A percentile compares a stretch with the other conserved stretches of the same genome.
These are phyloP conservation scores for Sparus aurata DNA, from an alignment of 2,797 vertebrate genomes.

Conservation along the genomic window DNA sequence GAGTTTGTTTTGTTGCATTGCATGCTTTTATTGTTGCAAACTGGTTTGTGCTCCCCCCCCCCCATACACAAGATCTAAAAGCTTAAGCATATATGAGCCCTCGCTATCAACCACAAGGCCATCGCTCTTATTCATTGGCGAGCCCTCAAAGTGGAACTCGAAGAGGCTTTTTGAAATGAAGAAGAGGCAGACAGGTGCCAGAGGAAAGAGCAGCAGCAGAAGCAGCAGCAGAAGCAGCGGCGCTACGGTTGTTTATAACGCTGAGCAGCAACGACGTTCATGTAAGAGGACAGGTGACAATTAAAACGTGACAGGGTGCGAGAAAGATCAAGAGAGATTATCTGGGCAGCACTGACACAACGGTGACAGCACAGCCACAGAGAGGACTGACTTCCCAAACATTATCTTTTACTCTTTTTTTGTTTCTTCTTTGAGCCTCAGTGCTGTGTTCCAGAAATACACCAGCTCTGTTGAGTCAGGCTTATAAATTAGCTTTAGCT, in stretches of 20 bases:
- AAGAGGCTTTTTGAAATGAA: constrained; percentile 38
- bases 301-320: constrained; percentile 24
- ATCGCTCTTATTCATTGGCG: constrained; percentile 36
- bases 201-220: constrained; percentile 49
- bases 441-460: constrained; percentile 22
- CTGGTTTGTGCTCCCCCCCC: no score
- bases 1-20: no score
- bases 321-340: constrained; percentile 9
- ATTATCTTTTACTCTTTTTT: no score
- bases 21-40: no score
- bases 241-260: constrained; percentile 15
- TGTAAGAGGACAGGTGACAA: constrained; percentile 33
- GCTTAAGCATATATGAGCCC: constrained; percentile 8
- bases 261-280: background rate
- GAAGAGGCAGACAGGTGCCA: constrained; percentile 19
- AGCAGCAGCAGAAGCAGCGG: background rate
- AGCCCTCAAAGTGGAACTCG: constrained; percentile 37
- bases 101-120: constrained; percentile 44
- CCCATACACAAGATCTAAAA: constrained; percentile 12
- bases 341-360: constrained; percentile 6
- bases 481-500: constrained; percentile 1
- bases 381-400: background rate
- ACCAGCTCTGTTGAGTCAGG: background rate
- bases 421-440: background rate
- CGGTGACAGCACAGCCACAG: background rate